Base-by-base conservation (phyloP, 1,140 invertebrate genomes). In the Chironomus striatipennis region DNA sequence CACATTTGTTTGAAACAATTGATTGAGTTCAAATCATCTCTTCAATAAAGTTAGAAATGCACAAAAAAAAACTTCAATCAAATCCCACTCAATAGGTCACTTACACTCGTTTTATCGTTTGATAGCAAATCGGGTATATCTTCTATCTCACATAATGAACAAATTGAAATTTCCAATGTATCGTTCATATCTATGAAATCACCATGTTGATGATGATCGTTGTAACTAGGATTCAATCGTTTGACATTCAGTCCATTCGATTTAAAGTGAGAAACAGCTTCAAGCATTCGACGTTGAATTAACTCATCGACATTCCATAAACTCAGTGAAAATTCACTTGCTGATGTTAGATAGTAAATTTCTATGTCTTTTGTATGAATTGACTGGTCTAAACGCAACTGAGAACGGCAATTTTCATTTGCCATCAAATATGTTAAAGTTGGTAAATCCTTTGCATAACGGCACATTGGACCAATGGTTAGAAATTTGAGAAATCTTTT, bases 361-460 rank as follows among this genome's bases (percentile, higher is more conserved):
- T 87, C 87, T 0, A 94, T 74, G 12, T 87, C 82, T 0, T 81
- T 83, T 0, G 94, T 24, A 78, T 92, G 84, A 0, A 90, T 83
- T 0, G 83, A 83, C 20, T 83, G 78, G 12, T 83, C 77, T 0
- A 87, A 76, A 3, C 81, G 78, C 72, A 87, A 78, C 24, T 79
- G 77, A 2, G 65, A 3, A 3, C 74, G 20, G 0, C 78, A 78
- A n/a, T 83, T 81, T 6, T 82, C 77, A 0, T 83, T 83, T 0
- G 83, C 83, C 80, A 93, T 84, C 1, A 90, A 79, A 77, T 86
- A 85, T 67, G 93, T 83, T 43, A 91, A 81, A 57, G 90, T 82
- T 1, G 89, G 83, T 0, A 95, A 82, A 83, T 96, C 94, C n/a
- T 85, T 85, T 0, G 90, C 88, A 80, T 92, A 92, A 43, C 94